Evolutionary conservation across 2,888 invertebrate genomes (phyloP).

Genomic region (Caenorhabditis imperialis): DNA sequence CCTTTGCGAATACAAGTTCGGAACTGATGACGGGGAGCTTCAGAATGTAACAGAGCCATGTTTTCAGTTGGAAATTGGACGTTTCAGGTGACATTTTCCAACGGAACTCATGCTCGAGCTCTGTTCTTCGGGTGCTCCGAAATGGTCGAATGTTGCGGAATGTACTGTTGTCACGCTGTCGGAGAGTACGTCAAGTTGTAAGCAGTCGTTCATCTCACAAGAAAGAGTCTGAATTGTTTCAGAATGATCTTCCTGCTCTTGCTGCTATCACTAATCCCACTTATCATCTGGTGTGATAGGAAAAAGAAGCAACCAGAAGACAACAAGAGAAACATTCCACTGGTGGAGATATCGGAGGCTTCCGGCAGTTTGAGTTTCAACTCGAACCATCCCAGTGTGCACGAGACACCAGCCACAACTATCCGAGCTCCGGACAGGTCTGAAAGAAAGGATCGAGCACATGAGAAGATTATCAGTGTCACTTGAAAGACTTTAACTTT

Average conservation of each 20-base stretch:
- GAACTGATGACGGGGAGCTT: slow-evolving; percentile 28
- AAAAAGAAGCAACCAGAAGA: not conserved
- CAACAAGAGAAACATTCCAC: not conserved
- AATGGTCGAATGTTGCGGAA: slow-evolving; percentile 34
- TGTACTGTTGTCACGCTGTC: slow-evolving; percentile 38
- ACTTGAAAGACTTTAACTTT: too few species aligned
- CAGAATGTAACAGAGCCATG: slow-evolving; percentile 22
- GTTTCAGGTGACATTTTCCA: slow-evolving; percentile 32
- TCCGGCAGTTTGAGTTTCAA: too few species aligned
- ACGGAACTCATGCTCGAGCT: slow-evolving; percentile 20
- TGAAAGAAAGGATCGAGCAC: too few species aligned
- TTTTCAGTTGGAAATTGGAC: not conserved
- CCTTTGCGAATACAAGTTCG: slow-evolving; percentile 37
- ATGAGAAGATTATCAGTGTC: too few species aligned
- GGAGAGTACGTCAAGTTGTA: slow-evolving; percentile 27
- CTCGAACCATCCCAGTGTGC: too few species aligned
- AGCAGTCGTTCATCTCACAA: not conserved
- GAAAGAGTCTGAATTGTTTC: not conserved
- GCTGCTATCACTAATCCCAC: not conserved
- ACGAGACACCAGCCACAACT: too few species aligned
- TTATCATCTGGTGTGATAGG: slow-evolving; percentile 1
- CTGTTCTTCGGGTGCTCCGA: slow-evolving; percentile 38
- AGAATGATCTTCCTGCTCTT: not conserved
- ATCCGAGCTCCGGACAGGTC: too few species aligned
- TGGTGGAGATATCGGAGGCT: too few species aligned